Conservation (phyloP, 2,113 vertebrate species). For the Pterocles burchelli region DNA sequence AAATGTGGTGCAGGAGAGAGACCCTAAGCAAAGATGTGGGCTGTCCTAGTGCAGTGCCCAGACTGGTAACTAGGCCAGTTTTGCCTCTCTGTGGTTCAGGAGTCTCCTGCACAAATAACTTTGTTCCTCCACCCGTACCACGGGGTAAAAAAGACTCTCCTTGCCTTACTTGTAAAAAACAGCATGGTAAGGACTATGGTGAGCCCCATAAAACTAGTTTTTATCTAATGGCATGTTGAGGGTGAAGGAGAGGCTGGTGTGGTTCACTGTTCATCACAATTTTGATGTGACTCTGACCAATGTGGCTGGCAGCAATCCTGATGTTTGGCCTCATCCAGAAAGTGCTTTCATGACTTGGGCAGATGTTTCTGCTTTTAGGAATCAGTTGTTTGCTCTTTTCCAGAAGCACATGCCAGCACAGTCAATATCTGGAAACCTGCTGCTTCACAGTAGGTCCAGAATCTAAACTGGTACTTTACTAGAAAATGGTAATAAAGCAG, state of each 20-base stretch:
- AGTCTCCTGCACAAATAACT: neutral
- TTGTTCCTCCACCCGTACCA: neutral
- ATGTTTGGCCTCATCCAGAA: slow-evolving; percentile 27
- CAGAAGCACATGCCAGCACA: slow-evolving; percentile 76
- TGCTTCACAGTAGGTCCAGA: slow-evolving; percentile 81
- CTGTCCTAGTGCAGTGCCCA: neutral
- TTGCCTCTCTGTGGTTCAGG: neutral
- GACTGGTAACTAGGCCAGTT: neutral
- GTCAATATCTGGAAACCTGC: slow-evolving; percentile 79
- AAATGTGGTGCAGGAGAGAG: neutral
- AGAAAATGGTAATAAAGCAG: slow-evolving; percentile 82
- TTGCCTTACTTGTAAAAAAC: neutral
- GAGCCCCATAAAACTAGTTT: neutral
- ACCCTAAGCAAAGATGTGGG: neutral
- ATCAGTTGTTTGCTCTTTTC: slow-evolving; percentile 74
- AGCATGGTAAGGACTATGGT: neutral
- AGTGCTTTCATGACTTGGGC: slow-evolving; percentile 61
- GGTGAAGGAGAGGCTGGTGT: neutral
- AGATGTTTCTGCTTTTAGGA: slow-evolving; percentile 79
- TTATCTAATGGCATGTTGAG: neutral
- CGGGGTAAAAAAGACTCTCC: neutral
- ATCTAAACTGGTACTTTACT: slow-evolving; percentile 82
- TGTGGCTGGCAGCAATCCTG: neutral
- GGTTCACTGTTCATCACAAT: neutral
- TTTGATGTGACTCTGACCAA: neutral